Evolutionary conservation across 2,113 vertebrate genomes (phyloP), one percentile per base, ranked within the genome.

Genomic region (Megalops atlanticus): DNA sequence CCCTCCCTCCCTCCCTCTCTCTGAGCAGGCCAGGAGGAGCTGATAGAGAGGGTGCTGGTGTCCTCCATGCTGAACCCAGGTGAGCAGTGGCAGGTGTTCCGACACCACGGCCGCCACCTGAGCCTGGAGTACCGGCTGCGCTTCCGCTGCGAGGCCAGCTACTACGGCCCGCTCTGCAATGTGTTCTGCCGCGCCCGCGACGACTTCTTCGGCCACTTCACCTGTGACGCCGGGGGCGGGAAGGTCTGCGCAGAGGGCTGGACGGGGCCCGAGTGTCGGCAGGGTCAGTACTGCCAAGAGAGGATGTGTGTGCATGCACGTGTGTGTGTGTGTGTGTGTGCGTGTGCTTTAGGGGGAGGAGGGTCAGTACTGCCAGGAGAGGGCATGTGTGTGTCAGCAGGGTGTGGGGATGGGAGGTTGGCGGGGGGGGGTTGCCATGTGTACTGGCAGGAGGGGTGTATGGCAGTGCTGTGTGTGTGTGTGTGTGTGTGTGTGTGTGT

Each of bases 191-290:
- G 89, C 45, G 85, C 41, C 70, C 94, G 87, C 0, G 88, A 90
- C 43, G 95, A 94, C 91, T 96, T 94, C 84, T 94, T 92, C 1
- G 92, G 96, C 31, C 93, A 96, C 89, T 90, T 96, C 81, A 89
- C 84, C 91, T 96, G 96, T 24, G 95, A 96, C 40, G 81, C 82
- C 7, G 89, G 82, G 0, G 95, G 96, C 85, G 93, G 90, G 71
- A 96, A 96, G 80, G 88, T 93, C 86, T 96, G 96, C 87, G 94
- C 94, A 76, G 94, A 95, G 0, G 96, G 96, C 76, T 92, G 94
- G 92, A 92, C 84, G 0, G 91, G 91, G 33, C 83, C 85, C 7
- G 90, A 91, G 81, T 94, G 93, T 64, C 87, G 24, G 73, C 83
- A 86, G 33, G 93, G 94, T 94, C 31, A 87, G 87, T 82, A 8